These are phyloP conservation scores for Carlito syrichta DNA, from an alignment of 2,113 vertebrate species.

Conservation along the genomic window DNA sequence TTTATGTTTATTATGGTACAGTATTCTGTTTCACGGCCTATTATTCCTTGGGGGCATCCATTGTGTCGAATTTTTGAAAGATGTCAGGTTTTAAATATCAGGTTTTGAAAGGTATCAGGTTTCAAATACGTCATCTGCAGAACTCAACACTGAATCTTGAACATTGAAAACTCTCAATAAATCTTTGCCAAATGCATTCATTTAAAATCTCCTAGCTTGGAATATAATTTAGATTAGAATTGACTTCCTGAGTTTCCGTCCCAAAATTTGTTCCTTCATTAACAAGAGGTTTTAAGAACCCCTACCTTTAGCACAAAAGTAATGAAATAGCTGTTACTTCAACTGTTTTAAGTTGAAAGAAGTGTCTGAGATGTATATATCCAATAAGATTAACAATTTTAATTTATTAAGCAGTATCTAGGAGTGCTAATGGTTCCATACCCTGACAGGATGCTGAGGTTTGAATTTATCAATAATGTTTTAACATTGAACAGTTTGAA, in stretches of 20 bases:
- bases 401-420: neutral
- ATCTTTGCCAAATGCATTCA: neutral
- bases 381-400: neutral
- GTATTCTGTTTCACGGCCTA: neutral
- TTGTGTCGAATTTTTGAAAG: neutral
- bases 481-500: neutral
- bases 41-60: neutral
- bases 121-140: neutral
- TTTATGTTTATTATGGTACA: neutral
- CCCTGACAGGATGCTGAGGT: neutral
- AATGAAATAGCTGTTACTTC: neutral
- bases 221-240: neutral
- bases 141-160: neutral
- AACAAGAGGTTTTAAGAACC: neutral
- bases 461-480: neutral
- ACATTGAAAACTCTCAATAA: neutral
- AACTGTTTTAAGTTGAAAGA: neutral
- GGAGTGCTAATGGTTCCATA: neutral
- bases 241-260: neutral
- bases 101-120: neutral
- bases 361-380: neutral
- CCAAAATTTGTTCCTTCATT: conserved; percentile 12
- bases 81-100: neutral
- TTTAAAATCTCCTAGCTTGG: conserved; percentile 6
- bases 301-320: neutral